A percentile compares a stretch with the other conserved stretches of the same genome.
These are phyloP conservation scores for Xiphophorus maculatus DNA, from an alignment of 2,113 vertebrate species.

Conservation along the genomic window DNA sequence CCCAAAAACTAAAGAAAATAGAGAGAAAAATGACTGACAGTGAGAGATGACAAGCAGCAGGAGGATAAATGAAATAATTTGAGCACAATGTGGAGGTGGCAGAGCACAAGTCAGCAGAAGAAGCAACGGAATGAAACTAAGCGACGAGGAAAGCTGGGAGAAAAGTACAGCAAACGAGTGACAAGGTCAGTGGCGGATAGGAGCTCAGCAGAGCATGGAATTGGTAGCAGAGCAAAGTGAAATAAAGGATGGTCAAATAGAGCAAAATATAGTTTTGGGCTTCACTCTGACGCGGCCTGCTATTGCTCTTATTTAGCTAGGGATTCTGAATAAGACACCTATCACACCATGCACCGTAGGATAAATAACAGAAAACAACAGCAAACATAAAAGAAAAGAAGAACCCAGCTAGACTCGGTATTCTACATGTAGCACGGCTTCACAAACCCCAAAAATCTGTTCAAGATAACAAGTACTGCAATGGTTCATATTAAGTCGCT, in stretches of 20 bases:
- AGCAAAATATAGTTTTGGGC: not conserved
- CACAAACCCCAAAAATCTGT: too few relatives aligned
- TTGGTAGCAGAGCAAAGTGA: not conserved
- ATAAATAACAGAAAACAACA: not conserved
- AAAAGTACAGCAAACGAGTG: conserved; percentile 49
- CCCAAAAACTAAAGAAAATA: conserved; percentile 1
- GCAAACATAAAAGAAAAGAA: not conserved
- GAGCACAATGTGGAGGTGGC: conserved; percentile 43
- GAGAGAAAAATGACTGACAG: conserved; percentile 23
- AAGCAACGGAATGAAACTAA: conserved; percentile 44
- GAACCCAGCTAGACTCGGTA: not conserved
- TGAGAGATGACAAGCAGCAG: conserved; percentile 27
- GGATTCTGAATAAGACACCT: not conserved
- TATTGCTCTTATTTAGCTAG: not conserved
- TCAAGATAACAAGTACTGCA: not conserved
- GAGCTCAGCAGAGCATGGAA: conserved; percentile 15
- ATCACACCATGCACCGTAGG: not conserved
- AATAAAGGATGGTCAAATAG: conserved; percentile 14
- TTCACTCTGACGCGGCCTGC: not conserved
- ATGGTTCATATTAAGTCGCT: too few relatives aligned
- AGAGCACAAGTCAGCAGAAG: conserved; percentile 45
- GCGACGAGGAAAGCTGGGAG: conserved; percentile 37
- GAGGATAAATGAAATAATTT: conserved; percentile 41
- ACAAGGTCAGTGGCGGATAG: conserved; percentile 20
- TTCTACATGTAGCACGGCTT: not conserved